These are phyloP conservation scores for Eospalax fontanierii DNA, from an alignment of 2,797 vertebrate species.

Conservation along the genomic window DNA sequence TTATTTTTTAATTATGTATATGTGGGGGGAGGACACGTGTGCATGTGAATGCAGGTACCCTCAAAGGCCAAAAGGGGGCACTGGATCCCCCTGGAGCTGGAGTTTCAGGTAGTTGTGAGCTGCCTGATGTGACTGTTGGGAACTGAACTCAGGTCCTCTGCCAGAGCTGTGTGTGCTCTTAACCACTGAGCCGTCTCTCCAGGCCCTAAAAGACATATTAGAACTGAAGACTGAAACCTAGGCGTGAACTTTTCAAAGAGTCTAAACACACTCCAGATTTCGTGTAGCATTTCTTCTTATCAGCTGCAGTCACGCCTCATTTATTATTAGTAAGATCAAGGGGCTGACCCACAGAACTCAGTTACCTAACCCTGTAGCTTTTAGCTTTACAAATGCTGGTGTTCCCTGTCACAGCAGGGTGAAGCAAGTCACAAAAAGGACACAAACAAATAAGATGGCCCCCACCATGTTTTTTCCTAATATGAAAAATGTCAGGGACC, in stretches of 20 bases:
- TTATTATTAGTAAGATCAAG: slow-evolving; percentile 32
- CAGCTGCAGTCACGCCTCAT: background rate
- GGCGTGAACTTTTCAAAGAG: background rate
- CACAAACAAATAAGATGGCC: slow-evolving; percentile 75
- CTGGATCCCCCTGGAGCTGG: too few species aligned
- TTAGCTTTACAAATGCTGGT: background rate
- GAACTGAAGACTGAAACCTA: background rate
- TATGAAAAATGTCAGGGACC: slow-evolving; percentile 82
- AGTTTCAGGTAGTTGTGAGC: too few species aligned
- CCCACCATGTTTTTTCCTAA: slow-evolving; percentile 78
- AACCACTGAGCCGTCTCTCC: too few species aligned
- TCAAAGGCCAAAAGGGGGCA: too few species aligned
- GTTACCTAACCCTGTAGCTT: background rate
- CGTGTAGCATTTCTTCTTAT: background rate
- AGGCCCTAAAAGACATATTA: background rate
- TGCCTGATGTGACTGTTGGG: too few species aligned
- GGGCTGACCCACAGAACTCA: background rate
- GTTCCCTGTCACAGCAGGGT: slow-evolving; percentile 40
- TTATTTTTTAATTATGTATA: too few species aligned
- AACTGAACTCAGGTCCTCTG: too few species aligned
- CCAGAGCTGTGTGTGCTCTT: too few species aligned
- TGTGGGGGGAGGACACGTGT: too few species aligned
- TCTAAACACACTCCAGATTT: background rate
- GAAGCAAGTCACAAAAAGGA: slow-evolving; percentile 72
- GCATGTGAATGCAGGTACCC: too few species aligned